Evolutionary conservation across 2,888 invertebrate genomes (phyloP).

Genomic region (Caenorhabditis japonica): DNA sequence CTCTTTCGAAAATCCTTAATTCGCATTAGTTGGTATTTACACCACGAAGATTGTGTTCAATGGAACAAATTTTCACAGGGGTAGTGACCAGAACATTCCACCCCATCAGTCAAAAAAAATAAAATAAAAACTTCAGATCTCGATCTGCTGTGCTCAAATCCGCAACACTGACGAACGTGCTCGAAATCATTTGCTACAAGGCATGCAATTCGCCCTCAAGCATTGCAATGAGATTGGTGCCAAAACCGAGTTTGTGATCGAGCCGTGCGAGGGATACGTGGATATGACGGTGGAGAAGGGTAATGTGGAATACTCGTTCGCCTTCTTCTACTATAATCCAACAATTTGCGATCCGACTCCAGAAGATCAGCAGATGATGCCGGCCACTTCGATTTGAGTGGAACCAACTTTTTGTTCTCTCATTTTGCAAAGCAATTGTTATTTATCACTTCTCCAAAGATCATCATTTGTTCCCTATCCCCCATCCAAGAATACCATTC

Average conservation of each 20-base stretch:
- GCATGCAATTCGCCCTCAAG: constrained; percentile 61
- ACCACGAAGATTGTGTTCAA: no score
- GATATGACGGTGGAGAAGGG: constrained; percentile 70
- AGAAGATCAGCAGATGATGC: constrained; percentile 25
- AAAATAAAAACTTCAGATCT: constrained; percentile 61
- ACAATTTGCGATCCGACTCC: constrained; percentile 66
- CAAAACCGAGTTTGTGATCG: constrained; percentile 58
- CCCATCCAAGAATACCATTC: no score
- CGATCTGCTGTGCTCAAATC: constrained; percentile 57
- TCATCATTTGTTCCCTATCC: no score
- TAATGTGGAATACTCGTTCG: constrained; percentile 72
- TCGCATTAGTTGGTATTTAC: no score
- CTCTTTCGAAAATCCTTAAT: no score
- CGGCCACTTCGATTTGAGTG: not conserved
- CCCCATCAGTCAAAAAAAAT: no score
- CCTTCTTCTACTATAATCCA: constrained; percentile 74
- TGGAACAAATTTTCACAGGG: no score
- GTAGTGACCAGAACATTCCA: no score
- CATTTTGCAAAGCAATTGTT: no score
- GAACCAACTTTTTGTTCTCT: not conserved
- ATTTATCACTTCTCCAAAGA: no score
- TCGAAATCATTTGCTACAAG: constrained; percentile 51
- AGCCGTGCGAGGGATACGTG: constrained; percentile 64
- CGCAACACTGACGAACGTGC: constrained; percentile 41
- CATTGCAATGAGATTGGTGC: constrained; percentile 48